Conservation (phyloP, 2,113 vertebrate genomes). For the Salvelinus namaycush region DNA sequence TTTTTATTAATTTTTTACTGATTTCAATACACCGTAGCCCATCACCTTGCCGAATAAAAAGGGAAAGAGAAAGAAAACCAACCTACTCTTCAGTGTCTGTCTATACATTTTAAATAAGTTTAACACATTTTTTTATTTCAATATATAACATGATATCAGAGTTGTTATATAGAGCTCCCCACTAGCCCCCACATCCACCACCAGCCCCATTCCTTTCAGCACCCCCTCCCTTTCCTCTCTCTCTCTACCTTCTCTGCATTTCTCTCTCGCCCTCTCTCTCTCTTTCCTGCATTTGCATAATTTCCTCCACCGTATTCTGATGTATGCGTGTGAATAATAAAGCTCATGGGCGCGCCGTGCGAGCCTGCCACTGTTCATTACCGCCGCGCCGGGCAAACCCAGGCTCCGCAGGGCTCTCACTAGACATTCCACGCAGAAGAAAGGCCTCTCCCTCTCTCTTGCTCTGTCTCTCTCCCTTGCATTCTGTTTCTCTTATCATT, state of each 20-base stretch:
- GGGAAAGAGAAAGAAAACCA: neutral
- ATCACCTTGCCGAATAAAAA: neutral
- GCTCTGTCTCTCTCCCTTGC: conserved; percentile 10
- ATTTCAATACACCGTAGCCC: too few species aligned
- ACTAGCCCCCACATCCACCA: conserved; percentile 17
- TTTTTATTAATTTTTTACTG: too few species aligned
- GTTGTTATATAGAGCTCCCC: conserved; percentile 34
- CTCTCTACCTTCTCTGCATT: conserved; percentile 24
- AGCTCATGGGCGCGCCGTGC: conserved; percentile 55
- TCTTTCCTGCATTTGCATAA: conserved; percentile 60
- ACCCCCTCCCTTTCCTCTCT: conserved; percentile 22
- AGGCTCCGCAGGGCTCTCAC: conserved; percentile 59
- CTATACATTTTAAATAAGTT: conserved; percentile 41
- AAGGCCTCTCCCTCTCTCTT: conserved; percentile 24
- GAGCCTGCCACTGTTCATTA: conserved; percentile 68
- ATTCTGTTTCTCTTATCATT: conserved; percentile 27
- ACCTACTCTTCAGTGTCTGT: neutral
- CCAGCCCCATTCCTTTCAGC: conserved; percentile 31
- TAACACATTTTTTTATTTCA: conserved; percentile 47
- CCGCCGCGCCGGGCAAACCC: conserved; percentile 39
- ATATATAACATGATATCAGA: conserved; percentile 48
- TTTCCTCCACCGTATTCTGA: conserved; percentile 62
- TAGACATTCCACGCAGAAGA: conserved; percentile 59
- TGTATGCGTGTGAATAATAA: conserved; percentile 69
- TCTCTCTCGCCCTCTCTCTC: conserved; percentile 20